Conservation (phyloP, 2,113 vertebrate species). For the Grammomys surdaster region DNA sequence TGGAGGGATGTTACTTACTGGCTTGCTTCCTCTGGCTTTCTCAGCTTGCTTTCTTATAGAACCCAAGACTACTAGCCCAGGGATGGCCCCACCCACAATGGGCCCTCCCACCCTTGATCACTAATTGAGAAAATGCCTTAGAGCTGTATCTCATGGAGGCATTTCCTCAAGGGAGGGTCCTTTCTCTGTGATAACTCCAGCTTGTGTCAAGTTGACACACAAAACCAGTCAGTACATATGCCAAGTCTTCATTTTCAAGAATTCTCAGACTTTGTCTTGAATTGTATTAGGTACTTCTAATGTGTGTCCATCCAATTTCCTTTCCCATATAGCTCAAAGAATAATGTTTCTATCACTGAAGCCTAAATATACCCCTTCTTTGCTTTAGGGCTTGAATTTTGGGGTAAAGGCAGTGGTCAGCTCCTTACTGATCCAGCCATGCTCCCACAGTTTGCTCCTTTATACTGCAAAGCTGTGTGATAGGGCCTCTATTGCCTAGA, state of each 20-base stretch:
- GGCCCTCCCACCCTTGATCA: no score
- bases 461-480: neutral
- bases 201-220: no score
- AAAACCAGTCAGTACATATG: no score
- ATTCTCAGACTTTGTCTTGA: neutral
- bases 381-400: neutral
- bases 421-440: neutral
- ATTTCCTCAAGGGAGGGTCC: no score
- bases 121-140: no score
- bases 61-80: no score
- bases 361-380: neutral
- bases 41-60: no score
- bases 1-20: no score
- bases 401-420: neutral
- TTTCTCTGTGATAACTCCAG: no score
- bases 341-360: neutral
- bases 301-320: neutral
- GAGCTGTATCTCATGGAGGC: no score
- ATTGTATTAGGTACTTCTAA: neutral
- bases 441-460: neutral
- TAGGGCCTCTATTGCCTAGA: neutral
- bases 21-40: no score
- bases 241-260: neutral
- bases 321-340: neutral
- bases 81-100: no score